These are phyloP conservation scores for Campoletis sonorensis DNA, from an alignment of 1,140 invertebrate genomes.

Conservation along the genomic window DNA sequence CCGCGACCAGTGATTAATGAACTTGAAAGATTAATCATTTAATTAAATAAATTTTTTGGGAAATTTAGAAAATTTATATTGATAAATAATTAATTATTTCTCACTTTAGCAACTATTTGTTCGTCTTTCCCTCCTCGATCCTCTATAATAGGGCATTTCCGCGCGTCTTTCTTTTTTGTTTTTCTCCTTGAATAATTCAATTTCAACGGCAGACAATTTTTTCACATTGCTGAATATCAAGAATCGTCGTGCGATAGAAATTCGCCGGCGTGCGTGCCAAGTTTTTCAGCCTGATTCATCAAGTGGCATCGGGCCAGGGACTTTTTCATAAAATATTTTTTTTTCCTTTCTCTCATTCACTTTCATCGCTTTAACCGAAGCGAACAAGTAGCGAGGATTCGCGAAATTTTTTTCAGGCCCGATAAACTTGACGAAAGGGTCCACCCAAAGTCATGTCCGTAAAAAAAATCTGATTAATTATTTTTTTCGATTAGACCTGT, in stretches of 20 bases:
- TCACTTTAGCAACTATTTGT: too few relatives aligned
- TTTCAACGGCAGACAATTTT: background rate
- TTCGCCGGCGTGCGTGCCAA: background rate
- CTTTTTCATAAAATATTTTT: constrained; percentile 32
- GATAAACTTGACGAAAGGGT: background rate
- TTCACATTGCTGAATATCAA: background rate
- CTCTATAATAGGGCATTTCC: background rate
- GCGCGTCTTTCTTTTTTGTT: background rate
- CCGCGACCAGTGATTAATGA: too few relatives aligned
- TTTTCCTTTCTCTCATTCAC: background rate
- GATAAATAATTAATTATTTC: too few relatives aligned
- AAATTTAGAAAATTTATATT: too few relatives aligned
- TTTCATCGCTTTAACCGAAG: background rate
- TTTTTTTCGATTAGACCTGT: background rate
- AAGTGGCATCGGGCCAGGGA: background rate
- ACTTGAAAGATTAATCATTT: too few relatives aligned
- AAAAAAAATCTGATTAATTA: background rate
- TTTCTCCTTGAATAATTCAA: background rate
- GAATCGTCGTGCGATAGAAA: constrained; percentile 3
- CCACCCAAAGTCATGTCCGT: background rate
- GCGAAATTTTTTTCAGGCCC: background rate
- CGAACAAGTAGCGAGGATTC: too few relatives aligned
- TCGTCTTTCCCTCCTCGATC: too few relatives aligned
- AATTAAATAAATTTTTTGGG: too few relatives aligned
- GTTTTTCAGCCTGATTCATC: background rate